Evolutionary conservation across 1,140 invertebrate species (phyloP), one percentile per base, ranked within the genome.

Genomic region (Cecropterus lyciades): DNA sequence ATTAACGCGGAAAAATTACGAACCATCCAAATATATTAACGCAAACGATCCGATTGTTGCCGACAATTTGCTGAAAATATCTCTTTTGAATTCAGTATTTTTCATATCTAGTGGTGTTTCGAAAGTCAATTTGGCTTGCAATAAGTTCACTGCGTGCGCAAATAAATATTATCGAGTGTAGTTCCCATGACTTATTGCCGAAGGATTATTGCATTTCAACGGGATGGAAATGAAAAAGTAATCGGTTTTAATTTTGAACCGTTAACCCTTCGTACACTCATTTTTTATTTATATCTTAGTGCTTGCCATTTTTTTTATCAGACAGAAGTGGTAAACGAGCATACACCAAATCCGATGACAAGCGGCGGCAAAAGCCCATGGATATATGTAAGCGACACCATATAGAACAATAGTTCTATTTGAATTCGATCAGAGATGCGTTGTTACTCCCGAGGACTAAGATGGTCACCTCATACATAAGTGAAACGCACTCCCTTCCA

Each of bases 161-260:
- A 59, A 46, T 46, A 59, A 59, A 33, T 59, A 59, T 30, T 59
- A 59, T 59, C 24, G 56, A 59, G 43, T 30, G 56, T 9, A 48
- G 20, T 11, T 20, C 42, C 43, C 16, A 43, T 57, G 17, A 55
- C 52, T 57, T 57, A 57, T 43, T 40, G 33, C 55, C 55, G n/a
- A 24, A 14, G 55, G 40, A 24, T 57, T 57, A 45, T 57, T 57
- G 40, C 55, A n/a, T 55, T 57, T 57, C 17, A 27, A 57, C 55
- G 2, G n/a, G 17, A 30, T 17, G 20, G 0, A 11, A 24, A 30
- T 13, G 24, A 51, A 51, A 30, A 11, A 30, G 40, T 51, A 14
- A 30, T 30, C 17, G 46, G 0, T 49, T 49, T 49, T 48, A 51
- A 51, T 24, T 13, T 49, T n/a, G 3, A 13, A 11, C 5, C 48